phyloP scores from a whole-genome alignment of 2,113 vertebrate species.

The Balaenoptera acutorostrata region DNA sequence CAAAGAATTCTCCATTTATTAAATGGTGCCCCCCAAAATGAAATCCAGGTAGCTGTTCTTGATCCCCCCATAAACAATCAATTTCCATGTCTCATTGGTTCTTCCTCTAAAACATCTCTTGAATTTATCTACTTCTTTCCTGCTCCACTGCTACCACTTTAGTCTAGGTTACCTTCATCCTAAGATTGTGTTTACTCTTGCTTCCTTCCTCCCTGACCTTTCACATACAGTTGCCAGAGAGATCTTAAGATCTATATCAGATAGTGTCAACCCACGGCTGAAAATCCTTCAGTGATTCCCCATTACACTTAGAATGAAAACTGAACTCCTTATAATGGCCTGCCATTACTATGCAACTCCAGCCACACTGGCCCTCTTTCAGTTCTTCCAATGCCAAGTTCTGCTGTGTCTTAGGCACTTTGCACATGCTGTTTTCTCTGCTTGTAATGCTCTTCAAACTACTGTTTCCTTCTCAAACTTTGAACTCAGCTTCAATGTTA shows the following conservation, averaged over 20 bases:
- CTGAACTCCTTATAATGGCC: neutral
- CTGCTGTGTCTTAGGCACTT: neutral
- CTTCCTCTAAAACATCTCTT: neutral
- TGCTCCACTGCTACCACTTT: neutral
- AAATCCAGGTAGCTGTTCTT: constrained; percentile 8
- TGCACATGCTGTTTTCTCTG: neutral
- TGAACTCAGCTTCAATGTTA: neutral
- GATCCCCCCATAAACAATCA: neutral
- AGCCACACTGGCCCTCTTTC: neutral
- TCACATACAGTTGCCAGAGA: neutral
- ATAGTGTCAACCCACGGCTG: neutral
- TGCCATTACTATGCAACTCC: neutral
- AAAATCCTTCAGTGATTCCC: neutral
- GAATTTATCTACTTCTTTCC: neutral
- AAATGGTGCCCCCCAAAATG: neutral
- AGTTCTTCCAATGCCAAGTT: neutral
- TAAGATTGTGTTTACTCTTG: neutral
- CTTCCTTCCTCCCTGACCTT: neutral
- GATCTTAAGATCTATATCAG: neutral
- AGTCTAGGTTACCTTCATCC: neutral
- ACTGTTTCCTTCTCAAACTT: neutral
- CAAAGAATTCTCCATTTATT: neutral
- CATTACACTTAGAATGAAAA: neutral
- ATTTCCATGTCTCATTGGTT: neutral
- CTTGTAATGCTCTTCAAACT: neutral